Conservation (phyloP, 92 coral and sea anemone genomes). For the Phenganax subtilis region DNA sequence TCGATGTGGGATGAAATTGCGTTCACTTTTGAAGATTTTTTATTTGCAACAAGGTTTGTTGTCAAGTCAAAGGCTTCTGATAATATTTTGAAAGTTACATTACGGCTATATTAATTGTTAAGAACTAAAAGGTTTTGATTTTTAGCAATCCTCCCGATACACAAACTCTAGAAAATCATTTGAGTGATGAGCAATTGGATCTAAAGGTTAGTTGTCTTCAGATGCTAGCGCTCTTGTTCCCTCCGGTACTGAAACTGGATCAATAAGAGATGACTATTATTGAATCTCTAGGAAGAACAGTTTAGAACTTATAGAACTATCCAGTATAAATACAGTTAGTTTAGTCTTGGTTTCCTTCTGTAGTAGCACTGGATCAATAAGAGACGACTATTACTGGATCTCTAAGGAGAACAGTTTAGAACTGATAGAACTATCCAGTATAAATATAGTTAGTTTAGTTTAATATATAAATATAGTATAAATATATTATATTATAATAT, state of each 20-base stretch:
- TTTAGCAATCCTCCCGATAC: slow-evolving; percentile 89
- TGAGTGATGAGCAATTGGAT: slow-evolving; percentile 85
- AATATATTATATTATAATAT: too few relatives aligned
- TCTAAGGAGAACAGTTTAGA: too few relatives aligned
- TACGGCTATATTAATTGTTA: background rate
- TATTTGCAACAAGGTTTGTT: slow-evolving; percentile 89
- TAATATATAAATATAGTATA: too few relatives aligned
- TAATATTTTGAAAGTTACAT: background rate
- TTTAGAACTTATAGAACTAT: too few relatives aligned
- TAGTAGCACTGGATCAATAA: background rate
- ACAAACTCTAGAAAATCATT: slow-evolving; percentile 92
- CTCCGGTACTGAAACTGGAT: too few relatives aligned
- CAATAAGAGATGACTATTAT: too few relatives aligned
- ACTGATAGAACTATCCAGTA: too few relatives aligned
- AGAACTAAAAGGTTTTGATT: background rate
- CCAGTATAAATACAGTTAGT: too few relatives aligned
- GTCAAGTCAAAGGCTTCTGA: background rate
- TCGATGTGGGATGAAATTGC: slow-evolving; percentile 99
- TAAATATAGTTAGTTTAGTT: too few relatives aligned
- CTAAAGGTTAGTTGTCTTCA: slow-evolving; percentile 58
- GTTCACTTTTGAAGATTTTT: slow-evolving; percentile 75
- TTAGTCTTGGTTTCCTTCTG: too few relatives aligned
- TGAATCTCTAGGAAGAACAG: too few relatives aligned
- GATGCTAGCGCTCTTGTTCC: background rate
- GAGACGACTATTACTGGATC: too few relatives aligned